Conservation (phyloP, 2,888 invertebrate genomes). For the Scaptodrosophila latifasciaeformis region DNA sequence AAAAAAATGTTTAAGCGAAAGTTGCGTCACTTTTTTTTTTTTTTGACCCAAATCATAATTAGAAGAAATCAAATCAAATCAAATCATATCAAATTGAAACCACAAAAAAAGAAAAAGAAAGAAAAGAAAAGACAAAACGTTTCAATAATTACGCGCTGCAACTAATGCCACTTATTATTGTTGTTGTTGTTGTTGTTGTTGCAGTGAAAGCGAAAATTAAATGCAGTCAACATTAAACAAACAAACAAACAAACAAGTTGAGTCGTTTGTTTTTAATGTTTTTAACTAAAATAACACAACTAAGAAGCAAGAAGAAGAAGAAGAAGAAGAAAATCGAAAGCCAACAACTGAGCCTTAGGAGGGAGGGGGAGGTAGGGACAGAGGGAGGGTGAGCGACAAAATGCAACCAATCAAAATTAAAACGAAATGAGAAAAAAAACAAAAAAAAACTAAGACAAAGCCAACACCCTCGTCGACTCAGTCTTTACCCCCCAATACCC, state of each 20-base stretch:
- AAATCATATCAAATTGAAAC: conserved; percentile 14
- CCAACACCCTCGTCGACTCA: background rate
- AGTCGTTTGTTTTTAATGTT: conserved; percentile 41
- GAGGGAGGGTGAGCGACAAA: no score
- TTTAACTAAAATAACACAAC: conserved; percentile 41
- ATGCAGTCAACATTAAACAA: conserved; percentile 18
- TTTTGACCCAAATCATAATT: conserved; percentile 25
- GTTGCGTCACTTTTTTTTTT: conserved; percentile 41
- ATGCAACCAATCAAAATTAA: no score
- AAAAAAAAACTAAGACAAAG: no score
- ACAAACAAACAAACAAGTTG: conserved; percentile 11
- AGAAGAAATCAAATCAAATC: conserved; percentile 19
- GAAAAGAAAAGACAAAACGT: conserved; percentile 1
- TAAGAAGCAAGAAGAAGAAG: conserved; percentile 8
- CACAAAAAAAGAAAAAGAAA: no score
- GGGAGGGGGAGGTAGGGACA: no score
- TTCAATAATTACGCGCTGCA: no score
- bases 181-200: no score
- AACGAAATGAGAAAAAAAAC: no score
- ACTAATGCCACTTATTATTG: no score
- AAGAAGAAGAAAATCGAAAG: conserved; percentile 33
- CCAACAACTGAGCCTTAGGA: no score
- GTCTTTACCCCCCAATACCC: background rate
- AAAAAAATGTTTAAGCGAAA: conserved; percentile 22
- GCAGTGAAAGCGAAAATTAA: conserved; percentile 6